Percentiles rank a stretch among this genome's conserved stretches.
Evolutionary conservation across 2,113 vertebrate species (phyloP).

Genomic region (Ailurus styani): DNA sequence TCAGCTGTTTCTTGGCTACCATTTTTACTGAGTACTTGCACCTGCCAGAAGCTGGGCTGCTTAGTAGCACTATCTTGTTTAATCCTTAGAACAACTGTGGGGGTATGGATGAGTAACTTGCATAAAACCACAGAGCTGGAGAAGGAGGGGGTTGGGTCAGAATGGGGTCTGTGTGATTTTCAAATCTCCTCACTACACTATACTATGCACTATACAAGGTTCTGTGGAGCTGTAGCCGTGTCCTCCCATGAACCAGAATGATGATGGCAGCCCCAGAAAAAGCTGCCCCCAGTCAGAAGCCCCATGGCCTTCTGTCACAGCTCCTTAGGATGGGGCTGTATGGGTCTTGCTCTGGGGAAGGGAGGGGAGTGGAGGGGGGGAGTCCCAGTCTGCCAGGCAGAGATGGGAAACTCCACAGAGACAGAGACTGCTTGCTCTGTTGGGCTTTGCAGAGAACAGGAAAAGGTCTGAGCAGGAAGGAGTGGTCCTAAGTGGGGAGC

Average conservation of each 20-base stretch:
- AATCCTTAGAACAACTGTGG: background rate
- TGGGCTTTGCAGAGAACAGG: background rate
- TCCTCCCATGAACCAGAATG: background rate
- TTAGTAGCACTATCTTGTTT: background rate
- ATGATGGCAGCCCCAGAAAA: background rate
- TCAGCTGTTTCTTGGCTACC: background rate
- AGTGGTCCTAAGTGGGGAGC: background rate
- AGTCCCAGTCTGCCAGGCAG: background rate
- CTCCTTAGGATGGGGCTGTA: background rate
- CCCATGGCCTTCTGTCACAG: background rate
- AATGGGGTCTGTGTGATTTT: background rate
- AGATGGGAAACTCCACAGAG: background rate
- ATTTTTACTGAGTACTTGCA: background rate
- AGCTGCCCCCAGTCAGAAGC: background rate
- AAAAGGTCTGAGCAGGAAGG: background rate
- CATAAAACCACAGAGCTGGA: background rate
- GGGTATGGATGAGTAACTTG: background rate
- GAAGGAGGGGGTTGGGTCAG: background rate
- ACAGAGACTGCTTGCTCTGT: background rate
- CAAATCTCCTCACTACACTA: too few relatives aligned
- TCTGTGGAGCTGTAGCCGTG: background rate
- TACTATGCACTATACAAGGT: background rate
- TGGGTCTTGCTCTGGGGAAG: background rate
- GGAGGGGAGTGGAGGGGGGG: background rate
- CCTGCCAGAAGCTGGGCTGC: background rate